Base-by-base conservation (phyloP, 2,888 invertebrate genomes). In the Strigamia maritima region DNA sequence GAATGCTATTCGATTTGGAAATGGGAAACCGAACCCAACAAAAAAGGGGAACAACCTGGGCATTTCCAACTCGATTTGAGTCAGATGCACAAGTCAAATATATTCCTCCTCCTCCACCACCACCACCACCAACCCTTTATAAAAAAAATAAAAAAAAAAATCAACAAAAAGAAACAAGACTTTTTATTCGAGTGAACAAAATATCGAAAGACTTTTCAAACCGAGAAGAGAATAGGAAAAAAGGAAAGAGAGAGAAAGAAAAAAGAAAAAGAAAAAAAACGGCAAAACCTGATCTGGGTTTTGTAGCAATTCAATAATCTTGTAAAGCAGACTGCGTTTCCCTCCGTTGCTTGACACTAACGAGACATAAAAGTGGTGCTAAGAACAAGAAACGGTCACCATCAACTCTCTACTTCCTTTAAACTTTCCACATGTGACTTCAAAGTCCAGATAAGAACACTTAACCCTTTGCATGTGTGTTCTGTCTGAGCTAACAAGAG, bases 1-100 rank as follows among this genome's bases (percentile, higher is more conserved):
- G 70, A 70, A 70, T 70, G 70, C 70, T 28, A 70, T 70, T 70
- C 70, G 70, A 70, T 70, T 70, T 70, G 70, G 70, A 70, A 70
- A 70, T 70, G 70, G 70, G 26, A 70, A 70, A 70, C 24, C 70
- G 70, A 70, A 70, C 26, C 70, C 28, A 70, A 22, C 16, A 54
- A 70, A 70, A 70, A 70, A 26, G 70, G 70, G 70, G 26, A 70
- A 24, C 24, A 70, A 24, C 70, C 24, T 28, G 70, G 70, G 70
- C 28, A 70, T 70, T 70, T 70, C 70, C 70, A 70, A 70, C 70
- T 70, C 70, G 70, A 70, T 70, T 70, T 70, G 70, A 26, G 26
- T 70, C 70, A 70, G 70, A 70, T 70, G 28, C 70, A 24, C 70
- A 70, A 70, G 70, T 70, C 28, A 28, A 70, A 70, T 28, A 70